Conservation (phyloP, 2,888 invertebrate species). For the Ophion slaviceki region DNA sequence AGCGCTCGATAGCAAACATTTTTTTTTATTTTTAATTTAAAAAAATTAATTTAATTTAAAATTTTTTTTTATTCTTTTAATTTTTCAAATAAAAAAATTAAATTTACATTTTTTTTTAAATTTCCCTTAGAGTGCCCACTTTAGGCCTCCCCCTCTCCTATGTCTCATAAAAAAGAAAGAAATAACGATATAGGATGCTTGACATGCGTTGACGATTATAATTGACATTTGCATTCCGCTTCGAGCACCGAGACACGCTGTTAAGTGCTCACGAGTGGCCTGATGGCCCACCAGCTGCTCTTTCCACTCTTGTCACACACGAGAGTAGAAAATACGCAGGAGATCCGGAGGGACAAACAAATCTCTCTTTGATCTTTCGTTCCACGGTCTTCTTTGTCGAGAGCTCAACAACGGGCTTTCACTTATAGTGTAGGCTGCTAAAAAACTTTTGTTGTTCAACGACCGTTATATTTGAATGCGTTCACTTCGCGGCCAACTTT, state of each 20-base stretch:
- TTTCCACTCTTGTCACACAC: conserved; percentile 8
- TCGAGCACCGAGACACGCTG: conserved; percentile 19
- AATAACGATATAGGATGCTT: background rate
- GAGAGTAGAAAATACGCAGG: conserved; percentile 41
- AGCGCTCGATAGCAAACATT: no score
- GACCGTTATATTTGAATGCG: conserved; percentile 11
- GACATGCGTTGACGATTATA: background rate
- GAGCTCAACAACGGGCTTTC: conserved; percentile 20
- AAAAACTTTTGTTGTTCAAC: conserved; percentile 4
- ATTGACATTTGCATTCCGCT: conserved; percentile 4
- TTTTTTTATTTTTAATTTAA: no score
- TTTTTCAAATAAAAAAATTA: no score
- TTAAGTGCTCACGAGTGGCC: conserved; percentile 34
- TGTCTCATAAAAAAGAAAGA: no score
- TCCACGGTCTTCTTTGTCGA: conserved; percentile 36
- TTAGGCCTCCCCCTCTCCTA: no score
- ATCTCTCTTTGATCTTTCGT: conserved; percentile 40
- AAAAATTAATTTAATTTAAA: no score
- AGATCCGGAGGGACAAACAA: conserved; percentile 1
- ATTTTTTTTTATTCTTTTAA: no score
- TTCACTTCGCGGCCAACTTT: background rate
- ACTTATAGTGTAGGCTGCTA: background rate
- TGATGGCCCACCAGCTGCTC: conserved; percentile 25
- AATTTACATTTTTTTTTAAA: no score
- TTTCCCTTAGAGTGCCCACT: no score